Percentiles rank a stretch among this genome's conserved stretches.
Evolutionary conservation across 2,113 vertebrate species (phyloP).

Genomic region (Zootoca vivipara): DNA sequence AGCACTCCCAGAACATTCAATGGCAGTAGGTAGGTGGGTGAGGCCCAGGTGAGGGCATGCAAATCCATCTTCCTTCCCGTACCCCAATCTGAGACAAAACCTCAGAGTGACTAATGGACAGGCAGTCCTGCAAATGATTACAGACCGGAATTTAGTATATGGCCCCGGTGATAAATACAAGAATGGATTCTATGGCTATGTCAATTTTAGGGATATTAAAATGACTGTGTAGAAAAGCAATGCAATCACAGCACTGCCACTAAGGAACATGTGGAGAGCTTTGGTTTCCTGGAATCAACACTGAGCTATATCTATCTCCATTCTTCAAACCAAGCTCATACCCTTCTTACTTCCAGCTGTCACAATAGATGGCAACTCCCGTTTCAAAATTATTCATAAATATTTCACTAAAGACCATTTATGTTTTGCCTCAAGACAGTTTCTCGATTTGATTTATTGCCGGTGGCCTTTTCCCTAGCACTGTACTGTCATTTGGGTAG

Average conservation of each 20-base stretch:
- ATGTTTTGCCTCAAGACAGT: slow-evolving; percentile 37
- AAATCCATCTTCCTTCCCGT: too few relatives aligned
- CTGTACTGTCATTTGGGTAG: slow-evolving; percentile 28
- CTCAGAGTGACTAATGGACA: neutral
- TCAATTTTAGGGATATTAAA: slow-evolving; percentile 11
- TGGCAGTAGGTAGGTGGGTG: too few relatives aligned
- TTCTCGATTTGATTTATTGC: slow-evolving; percentile 41
- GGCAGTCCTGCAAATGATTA: neutral
- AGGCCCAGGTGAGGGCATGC: too few relatives aligned
- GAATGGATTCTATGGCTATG: slow-evolving; percentile 25
- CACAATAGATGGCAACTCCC: slow-evolving; percentile 27
- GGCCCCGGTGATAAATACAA: slow-evolving; percentile 1
- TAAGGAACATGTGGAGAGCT: slow-evolving; percentile 13
- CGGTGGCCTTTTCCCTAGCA: neutral
- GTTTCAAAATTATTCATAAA: slow-evolving; percentile 52
- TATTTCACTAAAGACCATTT: slow-evolving; percentile 39
- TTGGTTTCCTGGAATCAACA: neutral
- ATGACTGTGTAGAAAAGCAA: slow-evolving; percentile 10
- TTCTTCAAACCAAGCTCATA: slow-evolving; percentile 25
- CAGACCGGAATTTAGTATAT: neutral
- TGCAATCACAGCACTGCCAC: slow-evolving; percentile 23
- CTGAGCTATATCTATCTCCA: slow-evolving; percentile 21
- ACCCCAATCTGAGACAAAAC: too few relatives aligned
- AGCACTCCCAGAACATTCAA: too few relatives aligned
- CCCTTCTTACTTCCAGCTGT: slow-evolving; percentile 19